Evolutionary conservation across 2,797 vertebrate species (phyloP), one percentile per base, ranked within the genome.

Genomic region (Falco rusticolus): DNA sequence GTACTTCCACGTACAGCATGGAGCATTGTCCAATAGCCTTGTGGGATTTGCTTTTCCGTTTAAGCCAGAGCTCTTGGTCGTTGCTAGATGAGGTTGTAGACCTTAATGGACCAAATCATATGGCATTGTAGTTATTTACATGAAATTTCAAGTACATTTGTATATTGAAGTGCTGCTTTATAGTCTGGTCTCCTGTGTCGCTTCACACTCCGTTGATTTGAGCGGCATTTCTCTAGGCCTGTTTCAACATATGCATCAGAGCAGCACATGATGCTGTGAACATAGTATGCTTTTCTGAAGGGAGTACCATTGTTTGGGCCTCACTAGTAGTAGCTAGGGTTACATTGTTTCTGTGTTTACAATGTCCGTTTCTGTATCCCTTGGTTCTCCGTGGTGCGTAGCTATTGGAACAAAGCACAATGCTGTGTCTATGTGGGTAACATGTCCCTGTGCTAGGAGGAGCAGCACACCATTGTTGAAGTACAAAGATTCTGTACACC

Each of bases 391-490:
- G 0, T 79, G 76, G 70, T 64, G 74, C 45, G 50, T 59, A 29
- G 89, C 94, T 82, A 5, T 25, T 54, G 77, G 89, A 95, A 96
- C 88, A 91, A 91, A 93, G 77, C 87, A 93, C 94, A 94, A 4
- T 69, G 60, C 79, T 17, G 20, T 72, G 64, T 70, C 77, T 85
- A 2, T 93, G 93, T 41, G 53, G 16, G 3, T 70, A 81, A 39
- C 2, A 6, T 59, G 56, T 68, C 61, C 85, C 71, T 74, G 96
- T 97, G 90, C 96, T 84, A 95, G 93, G 94, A 97, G 75, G 84
- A 87, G 94, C 75, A 91, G 51, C 72, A 45, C 84, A 13, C 96
- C 91, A 97, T 97, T 97, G 97, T 97, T 84, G 89, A 74, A 80
- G 56, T 69, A 96, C 96, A 97, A 90, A 96, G 92, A 89, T 88